Percentiles rank a stretch among this genome's conserved stretches.
Evolutionary conservation across 1,140 invertebrate species (phyloP).

Genomic region (Euwallacea fornicatus): DNA sequence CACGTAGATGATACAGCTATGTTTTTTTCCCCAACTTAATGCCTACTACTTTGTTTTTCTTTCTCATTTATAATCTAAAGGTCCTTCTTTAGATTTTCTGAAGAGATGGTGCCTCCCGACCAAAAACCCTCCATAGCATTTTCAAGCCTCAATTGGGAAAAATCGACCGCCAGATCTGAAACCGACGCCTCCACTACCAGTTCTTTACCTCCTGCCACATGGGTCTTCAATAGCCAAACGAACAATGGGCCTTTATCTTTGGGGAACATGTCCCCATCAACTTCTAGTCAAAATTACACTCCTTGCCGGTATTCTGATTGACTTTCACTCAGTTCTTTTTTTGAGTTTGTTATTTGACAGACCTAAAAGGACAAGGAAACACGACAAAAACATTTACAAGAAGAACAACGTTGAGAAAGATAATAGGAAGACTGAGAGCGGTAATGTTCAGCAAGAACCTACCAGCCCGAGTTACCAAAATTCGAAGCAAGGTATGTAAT

Average conservation of each 20-base stretch:
- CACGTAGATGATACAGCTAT: no score
- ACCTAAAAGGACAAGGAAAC: constrained; percentile 49
- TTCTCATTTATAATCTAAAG: background rate
- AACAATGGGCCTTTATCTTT: constrained; percentile 9
- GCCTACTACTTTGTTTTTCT: background rate
- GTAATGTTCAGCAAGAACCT: constrained; percentile 4
- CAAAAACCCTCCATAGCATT: constrained; percentile 9
- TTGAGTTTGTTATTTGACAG: constrained; percentile 16
- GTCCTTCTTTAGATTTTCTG: constrained; percentile 24
- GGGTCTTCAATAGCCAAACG: constrained; percentile 27
- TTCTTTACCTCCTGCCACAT: constrained; percentile 33
- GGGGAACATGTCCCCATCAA: constrained; percentile 13
- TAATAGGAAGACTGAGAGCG: constrained; percentile 25
- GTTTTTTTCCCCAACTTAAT: no score
- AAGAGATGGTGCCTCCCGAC: constrained; percentile 32
- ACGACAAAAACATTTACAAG: constrained; percentile 47
- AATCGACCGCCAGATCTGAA: constrained; percentile 22
- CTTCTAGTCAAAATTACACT: constrained; percentile 43
- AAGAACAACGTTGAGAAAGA: constrained; percentile 40
- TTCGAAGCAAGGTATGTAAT: background rate
- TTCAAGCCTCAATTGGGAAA: constrained; percentile 21
- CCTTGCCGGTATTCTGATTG: constrained; percentile 36
- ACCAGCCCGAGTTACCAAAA: background rate
- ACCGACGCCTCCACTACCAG: constrained; percentile 27
- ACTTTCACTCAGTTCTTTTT: background rate